Evolutionary conservation across 2,888 invertebrate genomes (phyloP).

Genomic region (Pimpla rufipes): DNA sequence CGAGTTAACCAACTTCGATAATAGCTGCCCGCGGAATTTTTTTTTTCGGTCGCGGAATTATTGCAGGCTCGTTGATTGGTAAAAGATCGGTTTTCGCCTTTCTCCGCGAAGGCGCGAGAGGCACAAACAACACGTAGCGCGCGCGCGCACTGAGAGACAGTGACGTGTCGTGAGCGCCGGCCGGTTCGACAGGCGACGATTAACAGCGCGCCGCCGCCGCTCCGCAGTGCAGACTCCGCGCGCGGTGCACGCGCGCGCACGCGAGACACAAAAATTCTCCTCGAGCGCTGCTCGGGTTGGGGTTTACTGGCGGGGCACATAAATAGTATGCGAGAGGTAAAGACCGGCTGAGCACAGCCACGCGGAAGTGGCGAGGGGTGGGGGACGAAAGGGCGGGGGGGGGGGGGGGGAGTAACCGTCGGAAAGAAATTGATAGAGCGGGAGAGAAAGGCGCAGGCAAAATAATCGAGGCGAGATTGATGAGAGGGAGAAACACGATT

Average conservation of each 20-base stretch:
- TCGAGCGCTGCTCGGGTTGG: conserved; percentile 6
- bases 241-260: not conserved
- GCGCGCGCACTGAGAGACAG: not conserved
- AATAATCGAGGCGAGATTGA: conserved; percentile 65
- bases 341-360: conserved; percentile 5
- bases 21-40: too few relatives aligned
- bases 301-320: not conserved
- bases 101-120: not conserved
- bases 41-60: too few relatives aligned
- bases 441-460: conserved; percentile 42
- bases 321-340: too few relatives aligned
- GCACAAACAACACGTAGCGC: not conserved
- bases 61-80: too few relatives aligned
- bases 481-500: conserved; percentile 40
- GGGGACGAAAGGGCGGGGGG: conserved; percentile 21
- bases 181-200: not conserved
- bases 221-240: not conserved
- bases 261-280: conserved; percentile 33
- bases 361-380: not conserved
- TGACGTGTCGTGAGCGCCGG: not conserved
- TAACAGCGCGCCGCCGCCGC: not conserved
- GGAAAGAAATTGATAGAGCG: conserved; percentile 56
- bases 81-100: too few relatives aligned
- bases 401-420: conserved; percentile 60
- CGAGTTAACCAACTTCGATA: too few relatives aligned